A percentile compares a stretch with the other conserved stretches of the same genome.
Conservation (phyloP, 2,113 vertebrate genomes). For the Hypanus sabinus region DNA sequence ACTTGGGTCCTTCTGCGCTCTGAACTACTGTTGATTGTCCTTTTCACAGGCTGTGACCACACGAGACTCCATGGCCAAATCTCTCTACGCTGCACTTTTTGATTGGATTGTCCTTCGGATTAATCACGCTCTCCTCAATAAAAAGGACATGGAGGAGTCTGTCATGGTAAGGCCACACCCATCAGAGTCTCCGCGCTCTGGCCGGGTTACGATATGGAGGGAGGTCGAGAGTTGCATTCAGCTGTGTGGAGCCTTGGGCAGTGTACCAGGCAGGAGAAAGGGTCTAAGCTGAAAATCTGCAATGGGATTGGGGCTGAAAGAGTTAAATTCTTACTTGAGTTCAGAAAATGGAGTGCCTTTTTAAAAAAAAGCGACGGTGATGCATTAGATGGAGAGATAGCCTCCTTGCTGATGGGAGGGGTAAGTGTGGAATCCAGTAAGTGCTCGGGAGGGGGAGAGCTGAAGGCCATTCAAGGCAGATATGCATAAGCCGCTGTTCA, state of each 20-base stretch:
- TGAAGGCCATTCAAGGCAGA: too few species aligned
- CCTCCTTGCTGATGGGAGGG: too few species aligned
- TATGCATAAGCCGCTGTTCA: too few species aligned
- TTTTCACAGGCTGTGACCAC: conserved; percentile 80
- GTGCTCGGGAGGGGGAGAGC: too few species aligned
- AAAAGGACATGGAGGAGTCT: conserved; percentile 93
- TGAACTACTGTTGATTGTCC: not conserved
- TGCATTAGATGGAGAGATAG: too few species aligned
- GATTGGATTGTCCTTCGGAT: conserved; percentile 98
- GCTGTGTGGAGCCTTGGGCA: not conserved
- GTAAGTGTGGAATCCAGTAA: too few species aligned
- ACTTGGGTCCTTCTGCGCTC: too few species aligned
- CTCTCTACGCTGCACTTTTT: conserved; percentile 93
- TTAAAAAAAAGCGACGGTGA: too few species aligned
- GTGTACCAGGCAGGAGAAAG: not conserved
- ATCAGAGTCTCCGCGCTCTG: not conserved
- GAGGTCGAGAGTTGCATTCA: not conserved
- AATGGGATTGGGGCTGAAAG: not conserved
- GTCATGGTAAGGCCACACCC: conserved; percentile 60
- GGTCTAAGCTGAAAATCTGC: not conserved
- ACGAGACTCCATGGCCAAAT: conserved; percentile 98
- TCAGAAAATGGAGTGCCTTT: not conserved
- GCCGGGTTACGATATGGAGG: not conserved
- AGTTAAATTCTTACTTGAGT: not conserved
- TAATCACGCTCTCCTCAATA: conserved; percentile 94